Evolutionary conservation across 1,140 invertebrate species (phyloP).

Genomic region (Meloidogyne exigua): DNA sequence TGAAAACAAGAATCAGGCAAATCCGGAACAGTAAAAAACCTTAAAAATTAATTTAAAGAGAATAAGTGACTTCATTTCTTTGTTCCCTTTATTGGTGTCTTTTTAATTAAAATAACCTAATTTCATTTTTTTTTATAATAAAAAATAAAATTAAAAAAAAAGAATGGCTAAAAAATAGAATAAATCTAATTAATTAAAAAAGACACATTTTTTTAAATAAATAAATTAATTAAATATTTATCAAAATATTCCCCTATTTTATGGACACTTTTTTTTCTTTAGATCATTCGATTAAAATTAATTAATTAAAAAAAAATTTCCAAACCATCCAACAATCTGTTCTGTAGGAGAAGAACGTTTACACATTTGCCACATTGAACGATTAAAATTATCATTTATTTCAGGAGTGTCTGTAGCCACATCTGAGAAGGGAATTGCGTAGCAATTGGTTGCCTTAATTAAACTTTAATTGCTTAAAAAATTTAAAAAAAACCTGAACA

Average conservation of each 20-base stretch:
- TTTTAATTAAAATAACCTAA: too few relatives aligned
- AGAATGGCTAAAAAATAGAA: too few relatives aligned
- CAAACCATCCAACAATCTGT: conserved; percentile 58
- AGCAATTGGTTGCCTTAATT: conserved; percentile 58
- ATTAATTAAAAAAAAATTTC: neutral
- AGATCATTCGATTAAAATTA: too few relatives aligned
- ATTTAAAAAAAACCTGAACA: conserved; percentile 43
- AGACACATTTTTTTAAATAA: too few relatives aligned
- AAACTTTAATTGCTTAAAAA: neutral
- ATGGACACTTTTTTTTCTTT: too few relatives aligned
- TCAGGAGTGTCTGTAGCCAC: conserved; percentile 44
- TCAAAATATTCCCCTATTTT: too few relatives aligned
- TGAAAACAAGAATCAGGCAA: conserved; percentile 45
- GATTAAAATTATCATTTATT: conserved; percentile 59
- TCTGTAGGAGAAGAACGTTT: conserved; percentile 57
- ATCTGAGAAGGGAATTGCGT: conserved; percentile 60
- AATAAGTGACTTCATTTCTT: too few relatives aligned
- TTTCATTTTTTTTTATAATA: too few relatives aligned
- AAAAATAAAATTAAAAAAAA: too few relatives aligned
- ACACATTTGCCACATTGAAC: conserved; percentile 50
- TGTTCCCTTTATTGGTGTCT: too few relatives aligned
- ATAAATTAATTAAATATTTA: too few relatives aligned
- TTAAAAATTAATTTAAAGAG: conserved; percentile 28
- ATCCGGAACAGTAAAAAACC: conserved; percentile 58
- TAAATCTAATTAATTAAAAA: too few relatives aligned